phyloP scores from a whole-genome alignment of 2,797 vertebrate species.

The Octomys mimax region DNA sequence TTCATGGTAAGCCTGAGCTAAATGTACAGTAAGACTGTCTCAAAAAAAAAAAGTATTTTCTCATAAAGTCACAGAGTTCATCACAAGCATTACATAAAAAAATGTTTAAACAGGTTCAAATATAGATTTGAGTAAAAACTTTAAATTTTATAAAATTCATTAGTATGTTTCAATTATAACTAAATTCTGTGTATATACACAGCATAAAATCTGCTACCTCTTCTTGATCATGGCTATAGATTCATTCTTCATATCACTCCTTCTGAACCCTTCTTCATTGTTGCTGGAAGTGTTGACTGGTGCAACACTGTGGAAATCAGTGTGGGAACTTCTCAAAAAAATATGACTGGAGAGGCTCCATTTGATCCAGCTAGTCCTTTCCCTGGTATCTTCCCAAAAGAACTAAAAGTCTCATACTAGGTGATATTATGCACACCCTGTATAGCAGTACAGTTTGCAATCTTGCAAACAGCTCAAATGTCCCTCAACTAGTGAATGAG shows the following conservation, averaged over 20 bases:
- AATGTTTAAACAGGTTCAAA: slow-evolving; percentile 58
- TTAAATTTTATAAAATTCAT: slow-evolving; percentile 43
- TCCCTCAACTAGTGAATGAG: neutral
- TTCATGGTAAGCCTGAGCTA: neutral
- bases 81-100: slow-evolving; percentile 2
- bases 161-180: slow-evolving; percentile 64
- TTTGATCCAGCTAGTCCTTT: neutral
- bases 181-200: neutral
- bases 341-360: neutral
- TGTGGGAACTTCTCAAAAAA: neutral
- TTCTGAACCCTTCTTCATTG: neutral
- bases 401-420: neutral
- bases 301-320: neutral
- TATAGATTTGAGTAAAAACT: slow-evolving; percentile 19
- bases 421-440: neutral
- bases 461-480: neutral
- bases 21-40: neutral
- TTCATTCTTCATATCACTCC: slow-evolving; percentile 22
- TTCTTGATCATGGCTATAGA: neutral
- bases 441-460: neutral
- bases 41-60: slow-evolving; percentile 1
- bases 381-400: neutral
- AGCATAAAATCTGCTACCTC: slow-evolving; percentile 48
- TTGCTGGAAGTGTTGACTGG: neutral
- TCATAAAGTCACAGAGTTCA: slow-evolving; percentile 35